phyloP scores from a whole-genome alignment of 2,113 vertebrate species.

The Thunnus maccoyii region DNA sequence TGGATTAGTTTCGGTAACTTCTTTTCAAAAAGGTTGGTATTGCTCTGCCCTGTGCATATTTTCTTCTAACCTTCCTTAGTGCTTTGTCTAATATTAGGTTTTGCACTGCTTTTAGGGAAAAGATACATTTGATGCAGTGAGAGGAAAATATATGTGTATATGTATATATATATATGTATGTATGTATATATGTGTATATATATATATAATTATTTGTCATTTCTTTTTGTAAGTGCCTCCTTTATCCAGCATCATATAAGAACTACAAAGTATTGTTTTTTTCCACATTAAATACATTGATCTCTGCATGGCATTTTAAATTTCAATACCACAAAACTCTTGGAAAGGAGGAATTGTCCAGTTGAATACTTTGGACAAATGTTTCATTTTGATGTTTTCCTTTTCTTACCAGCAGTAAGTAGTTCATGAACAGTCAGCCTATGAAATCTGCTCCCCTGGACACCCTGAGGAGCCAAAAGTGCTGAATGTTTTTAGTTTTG shows the following conservation, averaged over 20 bases:
- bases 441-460: slow-evolving; percentile 31
- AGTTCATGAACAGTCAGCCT: slow-evolving; percentile 39
- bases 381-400: slow-evolving; percentile 5
- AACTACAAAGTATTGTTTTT: slow-evolving; percentile 6
- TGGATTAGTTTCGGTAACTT: slow-evolving; percentile 99
- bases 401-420: slow-evolving; percentile 28
- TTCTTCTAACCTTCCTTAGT: slow-evolving; percentile 91
- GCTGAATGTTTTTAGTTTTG: slow-evolving; percentile 9
- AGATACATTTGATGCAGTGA: slow-evolving; percentile 78
- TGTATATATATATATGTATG: neutral
- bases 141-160: neutral
- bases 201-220: neutral
- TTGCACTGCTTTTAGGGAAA: slow-evolving; percentile 90
- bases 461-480: neutral
- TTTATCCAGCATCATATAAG: neutral
- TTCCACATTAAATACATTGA: neutral
- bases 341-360: neutral
- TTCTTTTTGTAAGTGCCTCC: neutral
- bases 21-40: slow-evolving; percentile 99
- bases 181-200: neutral
- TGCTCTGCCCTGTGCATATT: slow-evolving; percentile 97
- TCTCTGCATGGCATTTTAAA: slow-evolving; percentile 37
- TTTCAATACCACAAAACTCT: neutral
- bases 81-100: slow-evolving; percentile 80
- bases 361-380: slow-evolving; percentile 27